phyloP scores from a whole-genome alignment of 2,113 vertebrate genomes.

The Glaucomys volans region DNA sequence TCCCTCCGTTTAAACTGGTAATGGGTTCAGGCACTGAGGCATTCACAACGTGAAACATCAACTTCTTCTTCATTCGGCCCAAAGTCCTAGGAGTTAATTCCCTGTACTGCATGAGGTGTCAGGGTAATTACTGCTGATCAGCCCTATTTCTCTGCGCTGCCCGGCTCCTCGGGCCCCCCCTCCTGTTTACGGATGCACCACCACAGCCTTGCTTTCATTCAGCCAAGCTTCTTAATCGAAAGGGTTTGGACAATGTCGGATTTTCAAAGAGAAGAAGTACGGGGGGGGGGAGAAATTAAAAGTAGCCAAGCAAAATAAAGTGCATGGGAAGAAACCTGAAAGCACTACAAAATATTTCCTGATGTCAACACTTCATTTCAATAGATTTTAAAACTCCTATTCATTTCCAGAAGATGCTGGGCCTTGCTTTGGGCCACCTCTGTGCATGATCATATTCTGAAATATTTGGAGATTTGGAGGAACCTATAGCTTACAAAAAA shows the following conservation, averaged over 20 bases:
- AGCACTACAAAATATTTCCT: conserved; percentile 85
- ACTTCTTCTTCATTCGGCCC: conserved; percentile 85
- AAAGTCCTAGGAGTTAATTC: conserved; percentile 89
- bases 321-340: conserved; percentile 81
- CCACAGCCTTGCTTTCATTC: conserved; percentile 81
- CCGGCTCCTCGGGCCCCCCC: conserved; percentile 76
- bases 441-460: conserved; percentile 66
- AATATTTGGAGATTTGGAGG: conserved; percentile 82
- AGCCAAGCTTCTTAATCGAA: conserved; percentile 84
- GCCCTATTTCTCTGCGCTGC: conserved; percentile 85
- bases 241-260: conserved; percentile 85
- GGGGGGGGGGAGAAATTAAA: conserved; percentile 76
- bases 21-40: conserved; percentile 87
- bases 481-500: conserved; percentile 55
- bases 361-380: conserved; percentile 85
- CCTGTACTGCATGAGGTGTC: conserved; percentile 88
- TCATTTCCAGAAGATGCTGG: conserved; percentile 77
- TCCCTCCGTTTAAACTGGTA: conserved; percentile 84
- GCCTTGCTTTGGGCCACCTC: conserved; percentile 76
- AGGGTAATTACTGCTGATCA: conserved; percentile 87
- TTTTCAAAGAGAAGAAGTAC: conserved; percentile 85
- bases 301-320: conserved; percentile 86
- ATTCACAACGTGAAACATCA: conserved; percentile 86
- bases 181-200: conserved; percentile 84
- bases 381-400: conserved; percentile 80